These are phyloP conservation scores for Psylliodes chrysocephalus DNA, from an alignment of 2,888 invertebrate species.

Conservation along the genomic window DNA sequence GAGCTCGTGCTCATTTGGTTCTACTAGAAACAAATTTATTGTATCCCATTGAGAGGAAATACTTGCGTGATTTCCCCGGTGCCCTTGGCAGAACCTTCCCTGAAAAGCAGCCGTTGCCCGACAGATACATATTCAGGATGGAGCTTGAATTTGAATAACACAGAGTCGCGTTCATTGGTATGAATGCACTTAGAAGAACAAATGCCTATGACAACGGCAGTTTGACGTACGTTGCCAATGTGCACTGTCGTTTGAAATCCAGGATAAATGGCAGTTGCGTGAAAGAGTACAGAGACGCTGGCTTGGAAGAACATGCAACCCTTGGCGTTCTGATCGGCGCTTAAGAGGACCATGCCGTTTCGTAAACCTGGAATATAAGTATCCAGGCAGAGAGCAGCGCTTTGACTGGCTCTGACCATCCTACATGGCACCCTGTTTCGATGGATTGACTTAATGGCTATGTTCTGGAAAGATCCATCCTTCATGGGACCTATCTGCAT, in stretches of 20 bases:
- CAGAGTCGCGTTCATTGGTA: conserved; percentile 87
- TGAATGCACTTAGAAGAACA: conserved; percentile 74
- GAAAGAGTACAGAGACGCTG: conserved; percentile 87
- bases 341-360: conserved; percentile 87
- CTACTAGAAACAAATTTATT: background rate
- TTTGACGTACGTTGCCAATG: conserved; percentile 95
- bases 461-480: conserved; percentile 81
- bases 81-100: conserved; percentile 87
- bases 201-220: conserved; percentile 87
- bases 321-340: conserved; percentile 65
- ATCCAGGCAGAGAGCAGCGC: conserved; percentile 83
- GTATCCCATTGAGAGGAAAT: conserved; percentile 65
- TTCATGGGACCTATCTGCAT: conserved; percentile 81
- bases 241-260: conserved; percentile 94
- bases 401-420: conserved; percentile 88
- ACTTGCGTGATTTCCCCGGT: conserved; percentile 85
- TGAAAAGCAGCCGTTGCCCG: conserved; percentile 82
- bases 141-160: conserved; percentile 87
- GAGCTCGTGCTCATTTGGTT: too few relatives aligned
- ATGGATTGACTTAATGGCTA: conserved; percentile 86
- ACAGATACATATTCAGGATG: conserved; percentile 89
- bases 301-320: conserved; percentile 80
- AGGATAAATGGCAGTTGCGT: conserved; percentile 83
- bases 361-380: conserved; percentile 71
- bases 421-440: conserved; percentile 92